Percentiles rank a stretch among this genome's conserved stretches.
phyloP scores from a whole-genome alignment of 2,113 vertebrate species.

The Sinocyclocheilus rhinocerous region DNA sequence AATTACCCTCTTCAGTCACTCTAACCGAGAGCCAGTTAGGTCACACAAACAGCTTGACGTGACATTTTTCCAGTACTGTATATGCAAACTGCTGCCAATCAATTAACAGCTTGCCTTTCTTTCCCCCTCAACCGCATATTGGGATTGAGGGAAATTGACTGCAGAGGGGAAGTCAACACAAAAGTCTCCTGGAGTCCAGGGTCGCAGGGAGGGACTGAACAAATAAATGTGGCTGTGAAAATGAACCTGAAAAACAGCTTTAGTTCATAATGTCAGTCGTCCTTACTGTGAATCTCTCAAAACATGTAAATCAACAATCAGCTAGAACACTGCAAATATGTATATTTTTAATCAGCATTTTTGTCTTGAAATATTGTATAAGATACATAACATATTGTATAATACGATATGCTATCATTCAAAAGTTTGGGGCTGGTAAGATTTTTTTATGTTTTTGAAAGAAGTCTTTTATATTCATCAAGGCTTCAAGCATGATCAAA shows the following conservation, averaged over 20 bases:
- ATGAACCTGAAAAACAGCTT: slow-evolving; percentile 4
- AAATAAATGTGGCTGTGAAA: slow-evolving; percentile 8
- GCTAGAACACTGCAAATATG: background rate
- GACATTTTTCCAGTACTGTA: slow-evolving; percentile 60
- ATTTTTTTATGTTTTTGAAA: background rate
- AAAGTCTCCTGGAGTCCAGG: slow-evolving; percentile 31
- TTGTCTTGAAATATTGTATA: too few species aligned
- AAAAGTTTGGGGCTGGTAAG: background rate
- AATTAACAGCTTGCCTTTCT: slow-evolving; percentile 49
- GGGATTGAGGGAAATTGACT: slow-evolving; percentile 57
- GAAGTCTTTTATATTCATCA: too few species aligned
- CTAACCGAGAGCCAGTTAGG: slow-evolving; percentile 54
- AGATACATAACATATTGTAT: background rate
- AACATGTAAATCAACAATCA: background rate
- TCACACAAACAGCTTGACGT: slow-evolving; percentile 56
- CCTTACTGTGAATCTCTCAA: background rate
- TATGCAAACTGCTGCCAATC: slow-evolving; percentile 62
- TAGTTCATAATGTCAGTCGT: background rate
- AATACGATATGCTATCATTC: background rate
- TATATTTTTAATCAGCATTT: too few species aligned
- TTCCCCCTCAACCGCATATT: slow-evolving; percentile 42
- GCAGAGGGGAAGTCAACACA: slow-evolving; percentile 52
- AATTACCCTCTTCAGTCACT: slow-evolving; percentile 58
- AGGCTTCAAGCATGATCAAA: background rate
- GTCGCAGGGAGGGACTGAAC: slow-evolving; percentile 12